Conservation (phyloP, 64 coral and sea anemone species). For the Actinia equina region DNA sequence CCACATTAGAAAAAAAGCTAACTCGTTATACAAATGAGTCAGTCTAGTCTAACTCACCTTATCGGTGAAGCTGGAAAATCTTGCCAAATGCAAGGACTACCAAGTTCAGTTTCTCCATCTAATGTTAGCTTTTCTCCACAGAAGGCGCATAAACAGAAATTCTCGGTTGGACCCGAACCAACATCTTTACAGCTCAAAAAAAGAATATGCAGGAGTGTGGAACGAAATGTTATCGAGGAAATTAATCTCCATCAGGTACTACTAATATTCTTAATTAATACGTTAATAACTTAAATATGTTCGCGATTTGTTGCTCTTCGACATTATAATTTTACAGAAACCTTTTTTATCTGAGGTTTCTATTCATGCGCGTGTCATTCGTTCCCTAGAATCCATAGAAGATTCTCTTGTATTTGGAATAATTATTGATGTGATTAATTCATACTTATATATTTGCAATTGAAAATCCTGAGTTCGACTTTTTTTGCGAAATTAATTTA, state of each 20-base stretch:
- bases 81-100: background rate
- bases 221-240: constrained; percentile 26
- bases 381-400: background rate
- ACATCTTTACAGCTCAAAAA: constrained; percentile 8
- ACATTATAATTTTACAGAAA: too few species aligned
- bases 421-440: too few species aligned
- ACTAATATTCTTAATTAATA: background rate
- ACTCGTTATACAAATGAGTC: background rate
- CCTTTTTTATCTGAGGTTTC: too few species aligned
- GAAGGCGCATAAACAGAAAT: background rate
- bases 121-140: constrained; percentile 5
- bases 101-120: background rate
- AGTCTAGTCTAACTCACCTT: background rate
- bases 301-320: background rate
- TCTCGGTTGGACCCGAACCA: background rate
- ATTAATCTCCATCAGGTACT: constrained; percentile 28
- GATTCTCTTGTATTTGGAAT: too few species aligned
- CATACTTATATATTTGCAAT: too few species aligned
- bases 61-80: background rate
- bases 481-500: too few species aligned
- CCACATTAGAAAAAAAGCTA: background rate
- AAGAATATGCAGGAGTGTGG: constrained; percentile 39
- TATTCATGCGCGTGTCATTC: background rate
- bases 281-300: background rate
- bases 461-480: too few species aligned